Evolutionary conservation across 2,113 vertebrate genomes (phyloP), one percentile per base, ranked within the genome.

Genomic region (Limnothrissa miodon): DNA sequence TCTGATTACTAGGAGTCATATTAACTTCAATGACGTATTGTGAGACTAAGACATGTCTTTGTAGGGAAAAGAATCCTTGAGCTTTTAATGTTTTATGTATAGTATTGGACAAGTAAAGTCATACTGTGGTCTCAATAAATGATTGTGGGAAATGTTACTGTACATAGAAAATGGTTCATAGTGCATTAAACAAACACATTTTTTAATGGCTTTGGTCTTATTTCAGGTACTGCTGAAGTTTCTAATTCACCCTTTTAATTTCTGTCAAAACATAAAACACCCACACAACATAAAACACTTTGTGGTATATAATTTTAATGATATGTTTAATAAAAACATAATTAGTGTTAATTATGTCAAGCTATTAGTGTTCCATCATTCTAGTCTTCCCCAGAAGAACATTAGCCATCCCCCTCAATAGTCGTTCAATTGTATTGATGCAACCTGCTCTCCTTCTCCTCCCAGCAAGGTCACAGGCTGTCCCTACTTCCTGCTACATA

Each of bases 321-420:
- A 5, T 74, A n/a, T n/a, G n/a, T 11, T 15, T 33, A 74, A 74
- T 74, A 11, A 74, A 36, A 74, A 36, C 66, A 74, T 74, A 36
- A 74, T 74, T 17, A 19, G 10, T 74, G 10, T 74, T 33, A 74
- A 13, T 39, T n/a, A n/a, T n/a, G n/a, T n/a, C 5, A 8, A 29
- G n/a, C 6, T 29, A 25, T 25, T n/a, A 11, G 7, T 29, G 59
- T 29, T 13, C 7, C 48, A 53, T 78, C 79, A n/a, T 80, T 33
- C 15, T 81, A 83, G 83, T 94, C 91, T 33, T 94, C 93, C 0
- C 90, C 94, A 53, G 92, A 94, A 0, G 93, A 94, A 93, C 93
- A 92, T 46, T 90, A 90, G 80, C n/a, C n/a, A n/a, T 90, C 91
- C 5, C 87, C 93, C 48, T 93, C 92, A 36, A 10, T 92, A 94